Conservation (phyloP, 1,140 invertebrate genomes). For the Andrena cerasifolii region DNA sequence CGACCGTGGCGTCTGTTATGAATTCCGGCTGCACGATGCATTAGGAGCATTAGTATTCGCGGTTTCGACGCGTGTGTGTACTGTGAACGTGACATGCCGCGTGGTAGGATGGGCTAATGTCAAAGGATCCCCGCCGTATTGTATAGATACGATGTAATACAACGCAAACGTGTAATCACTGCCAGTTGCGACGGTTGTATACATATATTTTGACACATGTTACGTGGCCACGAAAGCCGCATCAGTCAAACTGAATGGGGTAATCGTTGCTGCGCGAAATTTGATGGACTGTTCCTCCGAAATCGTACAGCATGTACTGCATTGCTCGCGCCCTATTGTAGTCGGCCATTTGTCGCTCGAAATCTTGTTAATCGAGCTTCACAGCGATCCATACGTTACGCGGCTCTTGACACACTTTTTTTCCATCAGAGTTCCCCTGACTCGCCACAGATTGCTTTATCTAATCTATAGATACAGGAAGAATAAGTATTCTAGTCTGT, state of each 20-base stretch:
- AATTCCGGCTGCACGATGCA: conserved; percentile 66
- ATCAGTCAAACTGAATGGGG: conserved; percentile 37
- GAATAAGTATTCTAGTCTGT: too few relatives aligned
- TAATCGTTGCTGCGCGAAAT: conserved; percentile 52
- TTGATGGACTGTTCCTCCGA: conserved; percentile 39
- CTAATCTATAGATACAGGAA: too few relatives aligned
- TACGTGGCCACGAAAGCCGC: conserved; percentile 26
- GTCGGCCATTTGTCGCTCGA: not conserved
- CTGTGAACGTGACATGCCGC: conserved; percentile 67
- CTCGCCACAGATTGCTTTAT: too few relatives aligned
- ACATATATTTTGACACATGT: conserved; percentile 49
- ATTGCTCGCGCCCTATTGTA: not conserved
- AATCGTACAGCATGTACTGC: not conserved
- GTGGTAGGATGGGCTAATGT: conserved; percentile 53
- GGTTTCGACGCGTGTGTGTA: conserved; percentile 46
- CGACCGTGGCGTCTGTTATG: conserved; percentile 55
- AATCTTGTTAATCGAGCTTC: conserved; percentile 13
- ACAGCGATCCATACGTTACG: not conserved
- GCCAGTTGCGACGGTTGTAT: conserved; percentile 45
- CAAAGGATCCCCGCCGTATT: conserved; percentile 53
- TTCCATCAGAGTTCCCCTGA: not conserved
- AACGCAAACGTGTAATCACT: conserved; percentile 57
- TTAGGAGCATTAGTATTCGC: conserved; percentile 74
- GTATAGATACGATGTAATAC: conserved; percentile 42
- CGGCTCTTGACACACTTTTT: too few relatives aligned